Base-by-base conservation (phyloP, 2,888 invertebrate genomes). In the Exephanes ischioxanthus region DNA sequence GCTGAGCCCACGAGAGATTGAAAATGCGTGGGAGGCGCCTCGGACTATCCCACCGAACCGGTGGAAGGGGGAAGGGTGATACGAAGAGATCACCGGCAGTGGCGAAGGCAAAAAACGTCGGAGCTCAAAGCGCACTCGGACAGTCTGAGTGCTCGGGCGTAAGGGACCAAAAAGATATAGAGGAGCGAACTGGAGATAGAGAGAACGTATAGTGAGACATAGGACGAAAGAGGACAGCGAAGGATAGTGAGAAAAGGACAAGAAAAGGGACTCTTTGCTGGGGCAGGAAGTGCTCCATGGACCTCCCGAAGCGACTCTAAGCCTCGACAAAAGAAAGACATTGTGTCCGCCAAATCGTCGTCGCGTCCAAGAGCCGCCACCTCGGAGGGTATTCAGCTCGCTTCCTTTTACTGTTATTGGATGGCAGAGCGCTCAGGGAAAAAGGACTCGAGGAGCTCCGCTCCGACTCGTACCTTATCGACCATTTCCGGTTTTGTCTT, bases 111-210 rank as follows among this genome's bases (percentile, higher is more conserved):
- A 83, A 83, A 51, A 26, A 7, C 68, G 73, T 41, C 55, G 88
- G 88, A 87, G 87, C 87, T 86, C 87, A 80, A 87, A 90, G 89
- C 90, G 89, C 91, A 90, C 91, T 91, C 89, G 89, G 90, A 83
- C 81, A 85, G 90, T 89, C 90, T 90, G 90, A 91, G 91, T 91
- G 88, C 87, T 83, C 80, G 76, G 45, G 76, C 61, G 71, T 79
- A 87, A 88, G 87, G 84, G 86, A 84, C 83, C 61, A 73, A 73
- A 84, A 86, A 87, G 82, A 88, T 76, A 80, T 61, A 82, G 68
- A 63, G 30, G 70, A 75, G 75, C 48, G 81, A 80, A 66, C 48
- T 73, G 80, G 70, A 84, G 76, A 75, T 78, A 78, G 72, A 82
- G 68, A 33, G 53, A 61, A 33, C 33, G 51, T 58, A 26, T 55